phyloP scores from a whole-genome alignment of 2,888 invertebrate genomes.

The Callyntrura sp. region DNA sequence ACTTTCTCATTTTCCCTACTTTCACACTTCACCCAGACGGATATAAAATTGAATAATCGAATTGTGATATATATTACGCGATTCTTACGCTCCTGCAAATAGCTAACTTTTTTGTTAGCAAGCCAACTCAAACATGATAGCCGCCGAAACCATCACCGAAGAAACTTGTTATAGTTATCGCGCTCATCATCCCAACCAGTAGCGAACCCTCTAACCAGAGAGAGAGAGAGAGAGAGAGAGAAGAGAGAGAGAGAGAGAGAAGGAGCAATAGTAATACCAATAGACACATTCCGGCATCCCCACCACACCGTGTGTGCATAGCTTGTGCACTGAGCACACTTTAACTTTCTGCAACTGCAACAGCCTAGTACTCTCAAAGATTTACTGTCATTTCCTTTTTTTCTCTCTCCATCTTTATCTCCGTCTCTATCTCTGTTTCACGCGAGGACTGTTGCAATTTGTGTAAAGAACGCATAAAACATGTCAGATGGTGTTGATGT shows the following conservation, averaged over 20 bases:
- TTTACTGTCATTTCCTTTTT: slow-evolving; percentile 55
- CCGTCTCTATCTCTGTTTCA: slow-evolving; percentile 33
- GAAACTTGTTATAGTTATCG: slow-evolving; percentile 48
- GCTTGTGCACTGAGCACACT: not conserved
- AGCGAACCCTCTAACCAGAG: too few species aligned
- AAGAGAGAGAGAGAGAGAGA: too few species aligned
- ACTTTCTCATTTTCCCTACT: slow-evolving; percentile 20
- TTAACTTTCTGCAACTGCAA: slow-evolving; percentile 12
- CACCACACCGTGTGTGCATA: slow-evolving; percentile 28
- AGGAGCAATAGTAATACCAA: not conserved
- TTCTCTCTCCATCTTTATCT: slow-evolving; percentile 9
- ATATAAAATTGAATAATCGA: not conserved
- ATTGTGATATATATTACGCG: not conserved
- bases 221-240: too few species aligned
- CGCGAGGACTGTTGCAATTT: slow-evolving; percentile 47
- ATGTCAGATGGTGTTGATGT: slow-evolving; percentile 72
- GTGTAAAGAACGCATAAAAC: slow-evolving; percentile 56
- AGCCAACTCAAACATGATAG: slow-evolving; percentile 14
- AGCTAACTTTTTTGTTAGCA: not conserved
- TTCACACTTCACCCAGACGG: slow-evolving; percentile 8
- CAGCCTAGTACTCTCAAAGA: slow-evolving; percentile 33
- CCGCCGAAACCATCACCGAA: slow-evolving; percentile 6
- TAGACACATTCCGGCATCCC: not conserved
- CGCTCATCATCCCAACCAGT: slow-evolving; percentile 14
- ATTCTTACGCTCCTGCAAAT: not conserved